phyloP scores from a whole-genome alignment of 2,888 invertebrate species.

The Erebia epiphron region DNA sequence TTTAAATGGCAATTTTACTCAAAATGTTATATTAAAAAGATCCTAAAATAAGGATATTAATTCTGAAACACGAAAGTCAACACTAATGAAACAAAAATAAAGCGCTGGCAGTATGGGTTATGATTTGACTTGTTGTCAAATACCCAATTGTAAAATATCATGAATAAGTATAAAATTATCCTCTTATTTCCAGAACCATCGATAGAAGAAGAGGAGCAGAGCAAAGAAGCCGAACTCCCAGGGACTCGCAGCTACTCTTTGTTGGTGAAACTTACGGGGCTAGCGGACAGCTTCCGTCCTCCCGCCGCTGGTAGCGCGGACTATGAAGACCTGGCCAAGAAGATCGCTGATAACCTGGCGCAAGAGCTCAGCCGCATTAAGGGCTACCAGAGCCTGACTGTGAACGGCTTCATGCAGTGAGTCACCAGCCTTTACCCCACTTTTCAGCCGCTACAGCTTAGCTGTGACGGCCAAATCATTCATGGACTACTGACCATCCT shows the following conservation, averaged over 20 bases:
- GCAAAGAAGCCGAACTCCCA: slow-evolving; percentile 84
- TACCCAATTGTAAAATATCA: no score
- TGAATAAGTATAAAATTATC: no score
- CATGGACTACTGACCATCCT: no score
- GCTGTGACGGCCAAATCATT: no score
- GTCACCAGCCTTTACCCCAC: slow-evolving; percentile 47
- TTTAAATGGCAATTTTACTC: no score
- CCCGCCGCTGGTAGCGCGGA: slow-evolving; percentile 89
- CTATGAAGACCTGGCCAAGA: slow-evolving; percentile 87
- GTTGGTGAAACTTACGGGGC: slow-evolving; percentile 87
- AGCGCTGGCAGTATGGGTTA: no score
- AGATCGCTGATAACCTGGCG: slow-evolving; percentile 58
- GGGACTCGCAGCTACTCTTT: slow-evolving; percentile 87
- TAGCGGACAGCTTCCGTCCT: slow-evolving; percentile 89
- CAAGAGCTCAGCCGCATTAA: slow-evolving; percentile 48
- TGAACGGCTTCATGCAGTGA: slow-evolving; percentile 88
- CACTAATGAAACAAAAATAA: no score
- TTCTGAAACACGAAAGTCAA: no score
- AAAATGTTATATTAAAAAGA: no score
- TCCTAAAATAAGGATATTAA: no score
- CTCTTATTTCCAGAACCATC: slow-evolving; percentile 22
- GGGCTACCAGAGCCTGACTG: slow-evolving; percentile 88
- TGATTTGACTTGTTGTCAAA: no score
- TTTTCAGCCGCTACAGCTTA: neutral
- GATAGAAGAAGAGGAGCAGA: slow-evolving; percentile 80